These are phyloP conservation scores for Periplaneta americana DNA, from an alignment of 1,140 invertebrate genomes.

Conservation along the genomic window DNA sequence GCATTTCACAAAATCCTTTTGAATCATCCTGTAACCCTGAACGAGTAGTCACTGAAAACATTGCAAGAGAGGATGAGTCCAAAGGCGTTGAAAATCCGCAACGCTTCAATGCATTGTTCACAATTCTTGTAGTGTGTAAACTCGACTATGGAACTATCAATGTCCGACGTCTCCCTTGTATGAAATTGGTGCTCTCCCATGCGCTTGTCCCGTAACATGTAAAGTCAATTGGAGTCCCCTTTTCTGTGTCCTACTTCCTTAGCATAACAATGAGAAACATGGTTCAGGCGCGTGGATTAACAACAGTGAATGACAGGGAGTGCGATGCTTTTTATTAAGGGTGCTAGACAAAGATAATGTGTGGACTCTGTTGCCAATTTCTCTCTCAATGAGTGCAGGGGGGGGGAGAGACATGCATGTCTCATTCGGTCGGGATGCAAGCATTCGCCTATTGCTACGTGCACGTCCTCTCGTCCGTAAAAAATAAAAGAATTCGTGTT, in stretches of 20 bases:
- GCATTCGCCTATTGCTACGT: too few species aligned
- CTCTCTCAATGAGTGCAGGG: too few species aligned
- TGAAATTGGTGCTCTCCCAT: not conserved
- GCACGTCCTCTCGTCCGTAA: too few species aligned
- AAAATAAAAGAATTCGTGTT: too few species aligned
- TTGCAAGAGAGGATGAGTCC: not conserved
- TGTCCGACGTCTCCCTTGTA: not conserved
- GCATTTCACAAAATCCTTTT: too few species aligned
- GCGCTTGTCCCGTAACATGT: not conserved
- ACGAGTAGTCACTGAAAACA: too few species aligned
- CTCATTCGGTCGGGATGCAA: not conserved
- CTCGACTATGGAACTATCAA: not conserved
- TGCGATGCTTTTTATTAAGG: not conserved
- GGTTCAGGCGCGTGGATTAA: not conserved
- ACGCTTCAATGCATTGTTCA: not conserved
- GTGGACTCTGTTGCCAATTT: not conserved
- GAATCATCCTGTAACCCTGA: too few species aligned
- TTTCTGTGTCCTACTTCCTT: not conserved
- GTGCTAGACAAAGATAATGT: not conserved
- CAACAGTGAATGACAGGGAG: not conserved
- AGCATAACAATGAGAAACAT: not conserved
- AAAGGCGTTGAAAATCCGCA: not conserved
- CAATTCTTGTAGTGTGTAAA: not conserved
- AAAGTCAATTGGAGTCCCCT: not conserved
- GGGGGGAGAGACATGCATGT: too few species aligned